Conservation (phyloP, 2,113 vertebrate genomes). For the Sceloporus tristichus region DNA sequence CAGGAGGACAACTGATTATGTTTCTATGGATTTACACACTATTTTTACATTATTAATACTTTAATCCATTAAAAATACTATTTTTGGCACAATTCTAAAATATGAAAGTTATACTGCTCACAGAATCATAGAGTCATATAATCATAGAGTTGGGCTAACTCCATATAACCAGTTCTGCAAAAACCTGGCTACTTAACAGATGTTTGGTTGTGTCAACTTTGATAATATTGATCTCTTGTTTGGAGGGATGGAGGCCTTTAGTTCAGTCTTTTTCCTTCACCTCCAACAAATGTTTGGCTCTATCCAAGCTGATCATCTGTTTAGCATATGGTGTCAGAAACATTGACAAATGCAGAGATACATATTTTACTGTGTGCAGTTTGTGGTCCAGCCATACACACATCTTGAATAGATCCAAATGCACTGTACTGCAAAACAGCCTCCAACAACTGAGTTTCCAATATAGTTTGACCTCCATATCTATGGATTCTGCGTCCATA, state of each 20-base stretch:
- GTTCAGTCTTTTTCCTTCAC: background rate
- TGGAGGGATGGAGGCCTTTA: too few relatives aligned
- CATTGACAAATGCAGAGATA: background rate
- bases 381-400: background rate
- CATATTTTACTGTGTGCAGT: background rate
- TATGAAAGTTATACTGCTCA: too few relatives aligned
- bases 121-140: too few relatives aligned
- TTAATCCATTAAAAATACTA: background rate
- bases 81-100: background rate
- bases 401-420: background rate
- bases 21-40: too few relatives aligned
- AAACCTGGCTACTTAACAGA: background rate
- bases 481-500: too few relatives aligned
- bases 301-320: too few relatives aligned
- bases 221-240: background rate
- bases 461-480: background rate
- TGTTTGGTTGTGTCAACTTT: too few relatives aligned
- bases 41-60: too few relatives aligned
- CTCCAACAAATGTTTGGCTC: background rate
- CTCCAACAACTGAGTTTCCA: slow-evolving; percentile 1
- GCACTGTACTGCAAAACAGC: background rate
- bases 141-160: too few relatives aligned
- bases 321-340: background rate
- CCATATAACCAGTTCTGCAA: too few relatives aligned
- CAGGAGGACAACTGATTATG: too few relatives aligned